Base-by-base conservation (phyloP, 2,113 vertebrate genomes). In the Hippocampus comes region DNA sequence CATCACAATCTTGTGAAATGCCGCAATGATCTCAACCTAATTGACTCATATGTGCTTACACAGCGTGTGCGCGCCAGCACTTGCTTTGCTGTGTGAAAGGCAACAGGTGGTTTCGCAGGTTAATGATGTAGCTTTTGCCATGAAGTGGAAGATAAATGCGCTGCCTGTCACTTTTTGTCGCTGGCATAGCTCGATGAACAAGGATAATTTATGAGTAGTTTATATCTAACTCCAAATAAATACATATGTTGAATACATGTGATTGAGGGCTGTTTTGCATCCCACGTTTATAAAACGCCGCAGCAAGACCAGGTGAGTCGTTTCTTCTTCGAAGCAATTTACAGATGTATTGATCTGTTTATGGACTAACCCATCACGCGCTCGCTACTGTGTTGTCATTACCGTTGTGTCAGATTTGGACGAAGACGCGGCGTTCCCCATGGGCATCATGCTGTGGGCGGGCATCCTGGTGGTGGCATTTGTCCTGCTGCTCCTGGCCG, bases 391-490 rank as follows among this genome's bases (percentile, higher is more conserved):
- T 63, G 68, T 64, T 59, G 0, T 76, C 20, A 3, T 57, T 21
- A 57, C 51, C 82, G 71, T 38, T 74, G 75, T 56, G 74, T 53
- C 85, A 93, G 93, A 90, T 80, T 2, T 91, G 74, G 87, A 93
- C 63, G 93, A 95, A 2, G 90, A 94, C 0, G 68, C 94, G 0
- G 91, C 93, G 55, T 90, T 98, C 74, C 93, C 95, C 87, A 95
- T 95, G 0, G 95, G 95, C 27, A 92, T 95, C 89, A 95, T 97
- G 59, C 74, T 90, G 53, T 90, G 86, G 89, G 94, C 96, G 60
- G 97, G 97, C 73, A 97, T 99, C 82, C 94, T 98, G 27, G 94
- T 98, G 2, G 92, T 98, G 53, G 92, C 92, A 55, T 99, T 98
- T 11, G 87, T 97, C 73, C 91, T 98, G 65, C 92, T 99, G 68